Evolutionary conservation across 2,113 vertebrate species (phyloP), one percentile per base, ranked within the genome.

Genomic region (Octodon degus): DNA sequence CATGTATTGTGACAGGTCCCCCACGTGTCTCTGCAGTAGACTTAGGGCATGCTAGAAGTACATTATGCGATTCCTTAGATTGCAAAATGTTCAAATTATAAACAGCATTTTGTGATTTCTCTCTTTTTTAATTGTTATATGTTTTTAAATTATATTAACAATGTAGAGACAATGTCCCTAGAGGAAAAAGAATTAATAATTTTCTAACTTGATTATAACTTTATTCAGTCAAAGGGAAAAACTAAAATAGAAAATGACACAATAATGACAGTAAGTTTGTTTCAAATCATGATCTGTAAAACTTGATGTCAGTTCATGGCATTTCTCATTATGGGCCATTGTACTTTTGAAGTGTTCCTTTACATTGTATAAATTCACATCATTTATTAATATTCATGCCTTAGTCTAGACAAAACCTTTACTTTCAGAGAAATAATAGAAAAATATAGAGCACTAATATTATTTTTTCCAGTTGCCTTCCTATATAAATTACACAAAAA

Each of bases 151-250:
- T 77, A 7, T 14, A 70, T 82, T 77, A 77, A 79, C 30, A 86
- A 58, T 82, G 12, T 17, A 84, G 19, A 65, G 77, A 0, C 62
- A 90, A 83, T 86, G 0, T 5, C 9, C 11, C 32, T 86, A 37
- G 11, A 58, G 47, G 37, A 50, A 60, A 94, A 65, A 58, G 9
- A 70, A 63, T 86, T 72, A 55, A 6, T 50, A 63, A 62, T 63
- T 67, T 67, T 9, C 53, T 67, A 72, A 72, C 8, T 87, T 14
- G 13, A 27, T 37, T 37, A 4, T 62, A 63, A 62, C 12, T 50
- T 81, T 88, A 58, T 58, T 65, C 25, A 95, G 53, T 94, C 62
- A 95, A 96, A 93, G 9, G 76, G 22, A 94, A 91, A 62, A 47
- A 55, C 2, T 85, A 27, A 60, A 30, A 62, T 22, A 81, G 14